Evolutionary conservation across 2,797 vertebrate species (phyloP), one percentile per base, ranked within the genome.

Genomic region (Sebastes vulpes): DNA sequence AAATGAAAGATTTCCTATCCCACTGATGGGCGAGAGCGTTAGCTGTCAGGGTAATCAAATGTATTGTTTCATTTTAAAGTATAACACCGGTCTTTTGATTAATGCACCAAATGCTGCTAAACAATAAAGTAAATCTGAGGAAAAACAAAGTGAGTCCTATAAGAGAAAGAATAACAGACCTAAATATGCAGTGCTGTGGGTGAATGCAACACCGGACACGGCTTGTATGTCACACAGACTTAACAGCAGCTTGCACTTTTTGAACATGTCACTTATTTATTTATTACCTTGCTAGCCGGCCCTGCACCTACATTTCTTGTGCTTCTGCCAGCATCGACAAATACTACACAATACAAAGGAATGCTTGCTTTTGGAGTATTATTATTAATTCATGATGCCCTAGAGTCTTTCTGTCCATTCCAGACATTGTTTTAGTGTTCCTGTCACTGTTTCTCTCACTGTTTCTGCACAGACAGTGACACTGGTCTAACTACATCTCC

Each of bases 301-400:
- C 67, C 83, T 65, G 65, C 87, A 75, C 85, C 88, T 72, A 65
- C 85, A 78, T 71, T 46, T 68, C 32, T 38, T 72, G 61, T 61
- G 57, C 75, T 84, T 74, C 83, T 92, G 84, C 83, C 90, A 90
- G 82, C 89, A 82, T 88, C 48, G 84, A 93, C 92, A 93, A 90
- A 94, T 85, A 90, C 89, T 91, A 82, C 83, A 77, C 77, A 76
- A 72, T 86, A 88, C 85, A 92, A 92, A 93, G 83, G 67, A 89
- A 87, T 75, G 79, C 78, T 81, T 64, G 78, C 88, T 93, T 88
- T 93, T 76, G 79, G 86, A 86, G 85, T 59, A 31, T 56, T 72
- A 77, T 96, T 89, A 94, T 92, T 96, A 94, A 95, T 96, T 96
- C 86, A 96, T 94, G 88, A 92, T 83, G 90, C 94, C 95, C 93